phyloP scores from a whole-genome alignment of 53 echinoderm and acorn worm genomes.

The Zoroaster sp. region DNA sequence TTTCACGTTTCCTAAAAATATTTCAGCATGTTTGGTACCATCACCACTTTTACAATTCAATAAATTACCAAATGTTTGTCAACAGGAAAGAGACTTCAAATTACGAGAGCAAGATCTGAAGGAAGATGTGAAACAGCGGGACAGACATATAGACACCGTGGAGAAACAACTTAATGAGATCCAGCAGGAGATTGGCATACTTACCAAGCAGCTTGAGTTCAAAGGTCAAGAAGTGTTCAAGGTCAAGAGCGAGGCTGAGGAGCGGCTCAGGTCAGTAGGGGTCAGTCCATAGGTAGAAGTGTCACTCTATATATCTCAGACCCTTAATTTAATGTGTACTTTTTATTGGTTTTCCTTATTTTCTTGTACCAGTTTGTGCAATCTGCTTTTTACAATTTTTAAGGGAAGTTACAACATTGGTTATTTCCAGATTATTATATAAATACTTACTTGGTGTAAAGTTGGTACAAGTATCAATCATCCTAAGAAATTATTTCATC shows the following conservation, averaged over 20 bases:
- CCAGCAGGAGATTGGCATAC: conserved; percentile 55
- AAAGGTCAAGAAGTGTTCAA: conserved; percentile 88
- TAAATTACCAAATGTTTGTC: neutral
- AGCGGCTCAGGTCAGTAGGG: conserved; percentile 75
- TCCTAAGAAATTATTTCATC: too few species aligned
- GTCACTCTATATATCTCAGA: too few species aligned
- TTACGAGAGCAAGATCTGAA: conserved; percentile 68
- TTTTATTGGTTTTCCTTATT: too few species aligned
- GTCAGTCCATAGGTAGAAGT: neutral
- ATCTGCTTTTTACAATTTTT: too few species aligned
- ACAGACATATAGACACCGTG: conserved; percentile 76
- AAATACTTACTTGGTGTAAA: too few species aligned
- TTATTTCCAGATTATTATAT: too few species aligned
- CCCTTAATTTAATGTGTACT: too few species aligned
- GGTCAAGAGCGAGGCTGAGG: conserved; percentile 82
- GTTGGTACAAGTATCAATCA: too few species aligned
- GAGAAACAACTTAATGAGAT: conserved; percentile 66
- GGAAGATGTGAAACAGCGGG: conserved; percentile 76
- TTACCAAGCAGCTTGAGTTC: conserved; percentile 78
- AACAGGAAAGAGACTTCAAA: conserved; percentile 76
- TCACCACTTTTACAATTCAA: neutral
- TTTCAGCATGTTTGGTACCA: neutral
- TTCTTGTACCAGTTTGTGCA: too few species aligned
- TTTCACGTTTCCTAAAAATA: too few species aligned
- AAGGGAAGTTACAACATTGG: too few species aligned